These are phyloP conservation scores for Vidua macroura DNA, from an alignment of 2,113 vertebrate genomes.

Conservation along the genomic window DNA sequence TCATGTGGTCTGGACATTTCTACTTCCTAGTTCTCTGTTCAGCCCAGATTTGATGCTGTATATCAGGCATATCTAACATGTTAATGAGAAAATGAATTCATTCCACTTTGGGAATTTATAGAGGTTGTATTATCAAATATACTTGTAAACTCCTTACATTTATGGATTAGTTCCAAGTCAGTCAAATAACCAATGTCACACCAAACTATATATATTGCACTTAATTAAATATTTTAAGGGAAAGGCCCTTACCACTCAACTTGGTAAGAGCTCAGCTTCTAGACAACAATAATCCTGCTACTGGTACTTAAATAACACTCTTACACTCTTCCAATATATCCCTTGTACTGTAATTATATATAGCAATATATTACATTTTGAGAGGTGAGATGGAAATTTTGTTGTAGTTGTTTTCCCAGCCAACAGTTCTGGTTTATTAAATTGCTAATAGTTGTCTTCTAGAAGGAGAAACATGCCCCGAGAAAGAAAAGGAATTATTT, in stretches of 20 bases:
- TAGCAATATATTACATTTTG: background rate
- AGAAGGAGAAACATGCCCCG: background rate
- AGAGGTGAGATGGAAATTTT: background rate
- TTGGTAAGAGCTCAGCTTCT: background rate
- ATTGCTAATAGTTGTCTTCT: background rate
- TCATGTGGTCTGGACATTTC: background rate
- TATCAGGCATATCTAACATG: background rate
- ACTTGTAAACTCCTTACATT: background rate
- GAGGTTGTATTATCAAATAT: background rate
- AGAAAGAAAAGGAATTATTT: constrained; percentile 26
- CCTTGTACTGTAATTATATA: background rate
- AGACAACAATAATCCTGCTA: background rate
- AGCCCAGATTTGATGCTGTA: background rate
- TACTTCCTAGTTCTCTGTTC: background rate
- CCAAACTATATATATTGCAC: background rate
- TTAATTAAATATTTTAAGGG: background rate
- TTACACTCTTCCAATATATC: background rate
- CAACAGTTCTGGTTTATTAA: background rate
- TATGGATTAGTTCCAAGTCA: background rate
- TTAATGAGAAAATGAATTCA: background rate
- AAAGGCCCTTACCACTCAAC: background rate
- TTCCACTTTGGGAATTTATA: background rate
- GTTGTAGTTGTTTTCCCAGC: background rate
- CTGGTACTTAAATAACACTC: background rate
- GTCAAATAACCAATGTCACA: background rate